These are phyloP conservation scores for Patella depressa DNA, from an alignment of 2,888 invertebrate species.

Conservation along the genomic window DNA sequence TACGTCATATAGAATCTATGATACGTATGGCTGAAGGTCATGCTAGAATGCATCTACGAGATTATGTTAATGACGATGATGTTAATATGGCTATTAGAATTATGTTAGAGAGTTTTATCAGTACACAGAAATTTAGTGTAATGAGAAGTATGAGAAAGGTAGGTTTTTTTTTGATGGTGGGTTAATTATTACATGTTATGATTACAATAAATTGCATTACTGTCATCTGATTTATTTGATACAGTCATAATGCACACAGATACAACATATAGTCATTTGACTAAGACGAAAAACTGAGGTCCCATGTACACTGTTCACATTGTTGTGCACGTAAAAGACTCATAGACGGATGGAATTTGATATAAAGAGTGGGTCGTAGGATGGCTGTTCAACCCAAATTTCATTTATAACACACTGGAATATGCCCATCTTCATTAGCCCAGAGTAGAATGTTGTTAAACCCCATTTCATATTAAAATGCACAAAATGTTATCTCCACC, in stretches of 20 bases:
- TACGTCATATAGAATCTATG: constrained; percentile 97
- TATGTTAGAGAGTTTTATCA: constrained; percentile 98
- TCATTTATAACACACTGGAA: no score
- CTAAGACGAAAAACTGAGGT: no score
- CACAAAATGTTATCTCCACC: neutral
- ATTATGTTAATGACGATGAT: constrained; percentile 87
- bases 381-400: no score
- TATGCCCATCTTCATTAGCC: no score
- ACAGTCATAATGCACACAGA: neutral
- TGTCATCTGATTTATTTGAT: neutral
- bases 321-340: no score
- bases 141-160: constrained; percentile 96
- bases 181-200: neutral
- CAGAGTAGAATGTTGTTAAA: neutral
- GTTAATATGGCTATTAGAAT: constrained; percentile 97
- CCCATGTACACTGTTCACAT: no score
- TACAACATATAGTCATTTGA: no score
- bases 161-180: constrained; percentile 34
- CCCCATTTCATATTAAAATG: neutral
- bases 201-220: neutral
- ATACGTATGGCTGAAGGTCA: constrained; percentile 98
- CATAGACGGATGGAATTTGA: no score
- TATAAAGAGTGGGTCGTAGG: no score
- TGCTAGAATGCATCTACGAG: constrained; percentile 94
- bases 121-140: constrained; percentile 98